Percentiles rank a stretch among this genome's conserved stretches.
Conservation (phyloP, 2,113 vertebrate genomes). For the Trachemys scripta region DNA sequence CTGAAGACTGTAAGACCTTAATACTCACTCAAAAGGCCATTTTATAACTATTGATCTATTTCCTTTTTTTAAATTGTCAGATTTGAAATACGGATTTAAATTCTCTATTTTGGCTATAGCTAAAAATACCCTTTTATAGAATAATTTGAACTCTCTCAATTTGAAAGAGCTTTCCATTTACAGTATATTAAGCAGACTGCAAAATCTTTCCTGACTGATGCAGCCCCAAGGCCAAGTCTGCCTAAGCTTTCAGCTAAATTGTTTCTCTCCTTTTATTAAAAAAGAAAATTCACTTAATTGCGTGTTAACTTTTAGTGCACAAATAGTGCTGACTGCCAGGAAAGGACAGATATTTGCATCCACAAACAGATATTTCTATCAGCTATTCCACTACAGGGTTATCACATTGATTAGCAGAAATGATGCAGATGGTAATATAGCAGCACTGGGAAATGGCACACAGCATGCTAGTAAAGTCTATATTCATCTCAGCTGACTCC, state of each 20-base stretch:
- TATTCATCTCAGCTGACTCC: not conserved
- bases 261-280: slow-evolving; percentile 9
- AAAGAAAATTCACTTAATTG: not conserved
- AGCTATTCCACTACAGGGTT: not conserved
- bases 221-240: not conserved
- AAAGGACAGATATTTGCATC: slow-evolving; percentile 6
- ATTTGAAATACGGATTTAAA: not conserved
- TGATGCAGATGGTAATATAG: not conserved
- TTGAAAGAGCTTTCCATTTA: not conserved
- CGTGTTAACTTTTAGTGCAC: not conserved
- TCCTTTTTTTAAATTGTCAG: not conserved
- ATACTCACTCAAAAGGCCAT: fast-evolving
- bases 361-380: slow-evolving; percentile 12
- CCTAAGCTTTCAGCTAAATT: not conserved
- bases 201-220: not conserved
- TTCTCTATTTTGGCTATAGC: not conserved
- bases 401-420: slow-evolving; percentile 22
- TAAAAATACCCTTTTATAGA: not conserved
- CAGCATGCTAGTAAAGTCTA: not conserved
- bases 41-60: not conserved
- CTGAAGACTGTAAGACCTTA: not conserved
- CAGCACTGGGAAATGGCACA: not conserved
- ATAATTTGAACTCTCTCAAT: not conserved
- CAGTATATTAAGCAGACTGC: slow-evolving; percentile 4
- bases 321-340: not conserved